phyloP scores from a whole-genome alignment of 2,888 invertebrate species.

The Trypoxylon attenuatum region DNA sequence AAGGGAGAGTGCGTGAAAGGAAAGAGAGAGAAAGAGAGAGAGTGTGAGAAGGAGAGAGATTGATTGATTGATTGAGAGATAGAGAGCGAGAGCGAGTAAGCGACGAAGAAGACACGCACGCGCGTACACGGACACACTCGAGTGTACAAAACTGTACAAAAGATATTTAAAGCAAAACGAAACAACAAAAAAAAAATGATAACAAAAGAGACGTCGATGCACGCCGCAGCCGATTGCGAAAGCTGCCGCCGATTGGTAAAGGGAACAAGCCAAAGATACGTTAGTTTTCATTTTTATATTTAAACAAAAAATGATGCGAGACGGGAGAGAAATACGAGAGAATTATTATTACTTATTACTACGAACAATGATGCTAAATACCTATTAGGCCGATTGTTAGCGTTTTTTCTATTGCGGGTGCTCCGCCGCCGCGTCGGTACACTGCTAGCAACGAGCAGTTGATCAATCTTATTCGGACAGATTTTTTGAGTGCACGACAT shows the following conservation, averaged over 20 bases:
- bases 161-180: slow-evolving; percentile 55
- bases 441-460: slow-evolving; percentile 10
- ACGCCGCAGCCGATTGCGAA: slow-evolving; percentile 60
- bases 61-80: too few species aligned
- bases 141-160: slow-evolving; percentile 70
- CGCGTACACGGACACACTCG: slow-evolving; percentile 56
- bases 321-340: slow-evolving; percentile 47
- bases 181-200: slow-evolving; percentile 63
- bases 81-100: slow-evolving; percentile 10
- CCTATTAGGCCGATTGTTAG: slow-evolving; percentile 64
- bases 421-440: slow-evolving; percentile 16
- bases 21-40: slow-evolving; percentile 44
- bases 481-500: too few species aligned
- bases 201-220: slow-evolving; percentile 58
- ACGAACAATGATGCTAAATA: slow-evolving; percentile 58
- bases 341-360: slow-evolving; percentile 63
- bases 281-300: slow-evolving; percentile 81
- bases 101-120: slow-evolving; percentile 52
- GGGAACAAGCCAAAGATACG: slow-evolving; percentile 91
- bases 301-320: slow-evolving; percentile 59
- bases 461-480: too few species aligned
- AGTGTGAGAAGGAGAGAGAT: slow-evolving; percentile 19
- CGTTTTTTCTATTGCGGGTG: slow-evolving; percentile 53
- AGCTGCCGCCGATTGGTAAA: slow-evolving; percentile 80
- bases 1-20: slow-evolving; percentile 13